Base-by-base conservation (phyloP, 2,113 vertebrate species). In the Nyctereutes procyonoides region DNA sequence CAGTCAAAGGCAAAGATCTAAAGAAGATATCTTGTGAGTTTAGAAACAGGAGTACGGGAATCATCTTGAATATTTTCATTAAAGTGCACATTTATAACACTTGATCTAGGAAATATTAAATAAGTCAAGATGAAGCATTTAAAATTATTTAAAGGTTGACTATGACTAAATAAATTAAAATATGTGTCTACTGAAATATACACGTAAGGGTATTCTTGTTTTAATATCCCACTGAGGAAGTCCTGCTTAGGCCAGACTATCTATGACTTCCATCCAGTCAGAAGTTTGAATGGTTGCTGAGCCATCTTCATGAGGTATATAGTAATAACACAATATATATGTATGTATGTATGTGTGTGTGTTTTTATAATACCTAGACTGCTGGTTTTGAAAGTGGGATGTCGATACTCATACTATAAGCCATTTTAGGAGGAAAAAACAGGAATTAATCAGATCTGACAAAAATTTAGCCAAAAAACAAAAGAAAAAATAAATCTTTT, bases 371-470 rank as follows among this genome's bases (percentile, higher is more conserved):
- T 26, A 28, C 30, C 15, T 71, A 28, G 20, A 58, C 3, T 10
- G 10, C 4, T 74, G 3, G 0, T 74, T 95, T 90, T 96, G 35
- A 73, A 92, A 88, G 24, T 60, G 28, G 6, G 1, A 32, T 62
- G 11, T 24, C 63, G 2, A 85, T 60, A 74, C 2, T 93, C 79
- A 4, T 55, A 24, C 5, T 38, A 28, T 67, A 10, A 93, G 17
- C 60, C 28, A 81, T n/a, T 96, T 81, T 82, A 60, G n/a, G 15
- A 81, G 53, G n/a, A 73, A 95, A 95, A 88, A 67, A 43, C 5
- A 76, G 28, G n/a, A 32, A 79, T 3, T 51, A 88, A 86, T 86
- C 11, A 77, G 1, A 71, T 65, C 1, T 94, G 14, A 86, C 20
- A 95, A 90, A 97, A 85, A 53, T 24, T 74, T 87, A 73, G 10